Conservation (phyloP, 2,888 invertebrate species). For the Lottia scabra region DNA sequence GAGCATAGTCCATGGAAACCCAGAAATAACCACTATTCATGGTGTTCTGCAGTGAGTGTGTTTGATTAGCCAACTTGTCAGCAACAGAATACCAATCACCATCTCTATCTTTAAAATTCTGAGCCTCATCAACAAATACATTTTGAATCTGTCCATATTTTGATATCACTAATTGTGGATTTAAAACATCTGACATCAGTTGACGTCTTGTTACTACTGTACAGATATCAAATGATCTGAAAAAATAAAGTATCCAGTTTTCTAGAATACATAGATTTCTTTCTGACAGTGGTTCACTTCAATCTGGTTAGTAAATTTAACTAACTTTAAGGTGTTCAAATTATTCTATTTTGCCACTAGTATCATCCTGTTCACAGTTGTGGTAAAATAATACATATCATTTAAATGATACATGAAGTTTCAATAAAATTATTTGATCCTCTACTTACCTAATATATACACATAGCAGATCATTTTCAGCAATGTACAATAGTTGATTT, state of each 20-base stretch:
- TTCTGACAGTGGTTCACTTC: no score
- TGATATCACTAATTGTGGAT: constrained; percentile 13
- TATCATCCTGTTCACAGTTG: no score
- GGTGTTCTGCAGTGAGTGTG: constrained; percentile 12
- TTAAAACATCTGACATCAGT: constrained; percentile 36
- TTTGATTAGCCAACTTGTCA: constrained; percentile 40
- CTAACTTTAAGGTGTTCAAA: no score
- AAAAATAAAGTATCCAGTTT: constrained; percentile 9
- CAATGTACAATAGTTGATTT: constrained; percentile 48
- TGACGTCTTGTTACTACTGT: constrained; percentile 41
- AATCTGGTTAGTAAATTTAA: no score
- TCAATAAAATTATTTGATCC: neutral
- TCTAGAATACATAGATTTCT: no score
- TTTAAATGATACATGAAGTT: no score
- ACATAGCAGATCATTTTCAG: constrained; percentile 55
- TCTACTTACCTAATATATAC: constrained; percentile 47
- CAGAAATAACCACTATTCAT: constrained; percentile 49
- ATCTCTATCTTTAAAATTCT: constrained; percentile 59
- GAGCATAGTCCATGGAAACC: constrained; percentile 60
- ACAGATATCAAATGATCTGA: constrained; percentile 48
- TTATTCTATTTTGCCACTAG: no score
- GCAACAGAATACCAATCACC: constrained; percentile 55
- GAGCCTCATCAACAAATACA: constrained; percentile 55
- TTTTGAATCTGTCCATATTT: constrained; percentile 41
- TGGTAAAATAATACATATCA: no score